Percentiles rank a stretch among this genome's conserved stretches.
phyloP scores from a whole-genome alignment of 2,888 invertebrate genomes.

The Hemistola chrysoprasaria region DNA sequence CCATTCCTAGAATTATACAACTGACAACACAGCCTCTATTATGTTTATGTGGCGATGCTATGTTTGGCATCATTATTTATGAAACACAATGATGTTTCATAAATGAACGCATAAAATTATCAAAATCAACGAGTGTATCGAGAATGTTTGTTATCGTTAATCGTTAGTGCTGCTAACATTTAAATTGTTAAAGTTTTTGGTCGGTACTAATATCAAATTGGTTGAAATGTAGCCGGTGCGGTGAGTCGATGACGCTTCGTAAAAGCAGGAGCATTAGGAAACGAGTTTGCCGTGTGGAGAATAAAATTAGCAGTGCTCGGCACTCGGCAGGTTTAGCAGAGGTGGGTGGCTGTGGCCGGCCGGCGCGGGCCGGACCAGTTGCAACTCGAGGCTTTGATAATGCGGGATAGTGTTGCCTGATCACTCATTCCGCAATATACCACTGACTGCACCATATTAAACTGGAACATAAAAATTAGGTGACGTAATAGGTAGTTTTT shows the following conservation, averaged over 20 bases:
- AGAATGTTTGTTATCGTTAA: constrained; percentile 10
- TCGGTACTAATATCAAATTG: constrained; percentile 20
- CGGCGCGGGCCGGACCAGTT: constrained; percentile 25
- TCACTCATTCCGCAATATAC: neutral
- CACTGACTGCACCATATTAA: neutral
- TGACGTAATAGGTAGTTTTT: no score
- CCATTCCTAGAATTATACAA: constrained; percentile 24
- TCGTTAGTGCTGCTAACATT: no score
- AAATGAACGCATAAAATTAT: constrained; percentile 10
- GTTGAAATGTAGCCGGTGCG: constrained; percentile 12
- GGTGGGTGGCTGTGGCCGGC: constrained; percentile 57
- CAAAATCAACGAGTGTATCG: constrained; percentile 8
- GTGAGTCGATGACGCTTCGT: constrained; percentile 32
- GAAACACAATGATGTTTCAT: constrained; percentile 3
- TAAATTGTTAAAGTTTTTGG: no score
- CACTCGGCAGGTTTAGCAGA: constrained; percentile 64
- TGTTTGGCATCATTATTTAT: constrained; percentile 8
- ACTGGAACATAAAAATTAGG: no score
- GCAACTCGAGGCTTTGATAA: constrained; percentile 12
- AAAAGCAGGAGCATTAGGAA: constrained; percentile 51
- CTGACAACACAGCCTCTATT: constrained; percentile 10
- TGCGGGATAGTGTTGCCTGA: constrained; percentile 13
- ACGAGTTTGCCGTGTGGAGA: constrained; percentile 65
- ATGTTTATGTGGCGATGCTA: constrained; percentile 7
- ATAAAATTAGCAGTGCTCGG: constrained; percentile 63